phyloP scores from a whole-genome alignment of 2,888 invertebrate genomes.

The Conomelus anceps region DNA sequence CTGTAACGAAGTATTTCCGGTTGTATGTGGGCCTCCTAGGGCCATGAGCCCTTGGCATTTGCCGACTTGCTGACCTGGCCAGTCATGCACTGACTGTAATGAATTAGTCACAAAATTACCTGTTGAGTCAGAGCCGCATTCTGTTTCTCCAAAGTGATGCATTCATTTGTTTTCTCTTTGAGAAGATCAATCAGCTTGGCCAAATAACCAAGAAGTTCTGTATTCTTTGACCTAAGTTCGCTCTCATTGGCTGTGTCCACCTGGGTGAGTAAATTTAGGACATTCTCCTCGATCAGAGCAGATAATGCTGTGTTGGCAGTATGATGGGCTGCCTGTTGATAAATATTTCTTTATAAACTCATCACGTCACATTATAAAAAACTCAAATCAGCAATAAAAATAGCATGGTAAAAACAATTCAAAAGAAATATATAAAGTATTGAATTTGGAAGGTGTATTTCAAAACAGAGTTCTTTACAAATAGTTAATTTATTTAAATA shows the following conservation, averaged over 20 bases:
- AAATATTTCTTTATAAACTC: neutral
- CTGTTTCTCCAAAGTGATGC: slow-evolving; percentile 71
- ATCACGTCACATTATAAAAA: no score
- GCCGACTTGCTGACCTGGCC: no score
- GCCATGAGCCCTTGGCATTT: no score
- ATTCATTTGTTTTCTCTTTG: slow-evolving; percentile 63
- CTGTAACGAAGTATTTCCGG: no score
- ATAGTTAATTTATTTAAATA: no score
- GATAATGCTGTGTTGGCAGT: neutral
- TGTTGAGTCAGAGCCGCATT: slow-evolving; percentile 63
- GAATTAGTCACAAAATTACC: slow-evolving; percentile 41
- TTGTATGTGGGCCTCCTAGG: no score
- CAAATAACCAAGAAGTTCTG: slow-evolving; percentile 33
- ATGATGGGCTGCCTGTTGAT: neutral
- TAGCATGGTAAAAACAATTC: no score
- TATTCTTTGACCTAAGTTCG: slow-evolving; percentile 26
- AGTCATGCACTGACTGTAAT: neutral
- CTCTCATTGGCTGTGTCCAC: neutral
- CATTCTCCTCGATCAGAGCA: neutral
- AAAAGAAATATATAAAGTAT: no score
- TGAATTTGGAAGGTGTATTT: no score
- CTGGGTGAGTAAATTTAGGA: neutral
- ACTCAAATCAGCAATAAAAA: no score
- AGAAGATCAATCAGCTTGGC: slow-evolving; percentile 34
- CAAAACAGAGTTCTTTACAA: no score